Evolutionary conservation across 23 tunicate species (phyloP).

Genomic region (Halocynthia roretzi): DNA sequence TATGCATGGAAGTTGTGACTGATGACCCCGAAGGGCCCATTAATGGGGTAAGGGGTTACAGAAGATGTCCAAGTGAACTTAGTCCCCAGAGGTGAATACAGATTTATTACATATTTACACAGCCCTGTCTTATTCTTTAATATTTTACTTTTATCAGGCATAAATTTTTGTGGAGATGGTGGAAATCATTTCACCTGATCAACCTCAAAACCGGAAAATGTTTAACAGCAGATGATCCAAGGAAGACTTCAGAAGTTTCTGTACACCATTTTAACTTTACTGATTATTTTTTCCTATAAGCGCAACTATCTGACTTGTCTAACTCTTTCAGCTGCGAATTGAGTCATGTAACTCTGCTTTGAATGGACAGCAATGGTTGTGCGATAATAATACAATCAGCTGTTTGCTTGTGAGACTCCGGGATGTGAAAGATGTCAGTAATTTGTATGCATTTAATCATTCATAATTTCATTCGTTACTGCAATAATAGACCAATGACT

Average conservation of each 20-base stretch:
- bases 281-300: neutral
- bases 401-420: conserved; percentile 26
- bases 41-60: conserved; percentile 50
- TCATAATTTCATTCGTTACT: too few relatives aligned
- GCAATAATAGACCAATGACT: too few relatives aligned
- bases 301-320: neutral
- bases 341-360: conserved; percentile 35
- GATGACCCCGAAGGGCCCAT: conserved; percentile 65
- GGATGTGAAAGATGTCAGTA: conserved; percentile 20
- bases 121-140: neutral
- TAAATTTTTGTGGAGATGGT: conserved; percentile 73
- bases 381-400: conserved; percentile 22
- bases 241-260: conserved; percentile 5
- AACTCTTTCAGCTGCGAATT: conserved; percentile 34
- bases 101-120: neutral
- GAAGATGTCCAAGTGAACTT: conserved; percentile 53
- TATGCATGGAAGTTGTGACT: conserved; percentile 69
- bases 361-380: conserved; percentile 56
- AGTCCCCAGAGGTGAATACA: conserved; percentile 48
- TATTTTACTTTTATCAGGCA: conserved; percentile 21
- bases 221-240: conserved; percentile 48
- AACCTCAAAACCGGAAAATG: conserved; percentile 76
- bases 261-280: neutral
- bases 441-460: too few relatives aligned
- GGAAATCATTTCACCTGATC: conserved; percentile 52